These are phyloP conservation scores for Odontophorus gujanensis DNA, from an alignment of 2,113 vertebrate genomes.

Conservation along the genomic window DNA sequence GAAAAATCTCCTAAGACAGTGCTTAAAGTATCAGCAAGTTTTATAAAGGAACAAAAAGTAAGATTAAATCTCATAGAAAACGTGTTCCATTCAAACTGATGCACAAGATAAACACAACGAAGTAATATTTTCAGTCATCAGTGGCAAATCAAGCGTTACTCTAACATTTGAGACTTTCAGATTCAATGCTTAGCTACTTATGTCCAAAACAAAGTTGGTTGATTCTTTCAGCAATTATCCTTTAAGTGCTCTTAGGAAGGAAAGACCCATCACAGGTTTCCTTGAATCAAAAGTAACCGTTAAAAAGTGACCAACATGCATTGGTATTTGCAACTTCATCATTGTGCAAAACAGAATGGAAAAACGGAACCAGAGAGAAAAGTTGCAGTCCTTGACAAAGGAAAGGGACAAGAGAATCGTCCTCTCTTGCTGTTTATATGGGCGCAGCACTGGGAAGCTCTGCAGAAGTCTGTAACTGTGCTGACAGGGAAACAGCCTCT, in stretches of 20 bases:
- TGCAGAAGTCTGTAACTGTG: neutral
- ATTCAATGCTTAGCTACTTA: neutral
- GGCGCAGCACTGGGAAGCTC: neutral
- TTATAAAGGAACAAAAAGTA: neutral
- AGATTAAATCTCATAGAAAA: neutral
- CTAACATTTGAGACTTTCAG: neutral
- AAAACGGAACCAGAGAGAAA: slow-evolving; percentile 7
- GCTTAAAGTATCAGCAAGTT: neutral
- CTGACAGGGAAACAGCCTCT: neutral
- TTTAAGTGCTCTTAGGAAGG: neutral
- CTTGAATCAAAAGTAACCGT: neutral
- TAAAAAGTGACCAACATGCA: neutral
- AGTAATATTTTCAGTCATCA: neutral
- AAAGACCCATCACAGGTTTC: neutral
- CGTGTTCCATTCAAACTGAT: neutral
- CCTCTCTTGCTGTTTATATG: neutral
- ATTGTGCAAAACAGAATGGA: neutral
- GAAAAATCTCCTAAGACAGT: neutral
- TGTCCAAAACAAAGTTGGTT: neutral
- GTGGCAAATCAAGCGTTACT: neutral
- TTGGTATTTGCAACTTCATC: neutral
- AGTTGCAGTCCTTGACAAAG: neutral
- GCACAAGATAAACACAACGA: neutral
- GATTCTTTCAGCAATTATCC: neutral
- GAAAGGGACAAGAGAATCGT: slow-evolving; percentile 9